Conservation (phyloP, 2,113 vertebrate genomes). For the Furnarius figulus region DNA sequence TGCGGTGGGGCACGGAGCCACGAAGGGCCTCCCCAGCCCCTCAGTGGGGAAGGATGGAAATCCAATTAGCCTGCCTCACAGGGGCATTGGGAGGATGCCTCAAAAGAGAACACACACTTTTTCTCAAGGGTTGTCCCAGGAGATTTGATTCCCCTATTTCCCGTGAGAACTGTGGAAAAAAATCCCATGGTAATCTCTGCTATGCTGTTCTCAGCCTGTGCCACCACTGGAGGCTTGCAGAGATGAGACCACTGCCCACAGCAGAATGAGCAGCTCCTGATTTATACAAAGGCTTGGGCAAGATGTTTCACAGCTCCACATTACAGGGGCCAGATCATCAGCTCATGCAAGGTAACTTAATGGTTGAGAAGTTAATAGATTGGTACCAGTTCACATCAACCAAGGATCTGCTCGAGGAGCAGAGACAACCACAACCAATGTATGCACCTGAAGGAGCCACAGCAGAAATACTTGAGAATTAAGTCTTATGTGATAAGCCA, state of each 20-base stretch:
- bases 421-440: not conserved
- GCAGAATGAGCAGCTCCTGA: not conserved
- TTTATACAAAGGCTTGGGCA: not conserved
- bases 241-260: fast-evolving
- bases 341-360: not conserved
- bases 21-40: not conserved
- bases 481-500: not conserved
- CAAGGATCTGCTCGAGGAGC: not conserved
- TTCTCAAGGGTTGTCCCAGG: not conserved
- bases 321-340: fast-evolving
- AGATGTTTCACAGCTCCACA: not conserved
- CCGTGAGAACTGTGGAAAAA: not conserved
- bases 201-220: not conserved
- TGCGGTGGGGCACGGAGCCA: fast-evolving
- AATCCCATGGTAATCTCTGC: not conserved
- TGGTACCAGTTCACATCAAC: not conserved
- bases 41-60: not conserved
- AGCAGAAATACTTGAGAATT: not conserved
- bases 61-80: not conserved
- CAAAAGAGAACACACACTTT: not conserved
- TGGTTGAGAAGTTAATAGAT: not conserved
- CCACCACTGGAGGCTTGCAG: fast-evolving
- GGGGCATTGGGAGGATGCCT: not conserved
- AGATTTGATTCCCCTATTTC: not conserved
- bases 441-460: not conserved